These are phyloP conservation scores for Cistogaster globosa DNA, from an alignment of 2,888 invertebrate species.

Conservation along the genomic window DNA sequence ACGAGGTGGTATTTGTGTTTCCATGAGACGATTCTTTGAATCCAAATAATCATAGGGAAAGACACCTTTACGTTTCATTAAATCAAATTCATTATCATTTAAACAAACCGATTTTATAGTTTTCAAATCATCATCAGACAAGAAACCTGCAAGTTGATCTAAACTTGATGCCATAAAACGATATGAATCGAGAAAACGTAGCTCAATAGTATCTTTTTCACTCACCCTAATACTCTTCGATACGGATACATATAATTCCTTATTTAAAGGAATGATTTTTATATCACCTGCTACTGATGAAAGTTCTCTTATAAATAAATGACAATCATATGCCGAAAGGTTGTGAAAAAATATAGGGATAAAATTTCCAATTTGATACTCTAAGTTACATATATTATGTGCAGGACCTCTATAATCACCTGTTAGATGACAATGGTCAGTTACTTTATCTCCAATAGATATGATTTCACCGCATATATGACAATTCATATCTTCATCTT, in stretches of 20 bases:
- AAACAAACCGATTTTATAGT: slow-evolving; percentile 19
- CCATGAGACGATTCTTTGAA: slow-evolving; percentile 20
- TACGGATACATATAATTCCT: slow-evolving; percentile 42
- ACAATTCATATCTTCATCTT: too few relatives aligned
- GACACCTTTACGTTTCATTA: slow-evolving; percentile 27
- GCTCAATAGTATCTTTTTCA: slow-evolving; percentile 16
- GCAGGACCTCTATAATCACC: slow-evolving; percentile 56
- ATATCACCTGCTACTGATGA: slow-evolving; percentile 35
- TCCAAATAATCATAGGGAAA: slow-evolving; percentile 26
- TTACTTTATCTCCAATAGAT: background rate
- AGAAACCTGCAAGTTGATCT: slow-evolving; percentile 10
- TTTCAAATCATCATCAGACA: slow-evolving; percentile 40
- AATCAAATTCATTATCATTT: slow-evolving; percentile 12
- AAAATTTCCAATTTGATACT: slow-evolving; percentile 42
- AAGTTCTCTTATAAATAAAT: slow-evolving; percentile 50
- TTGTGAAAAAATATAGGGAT: background rate
- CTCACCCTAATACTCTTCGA: slow-evolving; percentile 44
- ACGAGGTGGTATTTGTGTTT: slow-evolving; percentile 17
- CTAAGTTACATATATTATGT: slow-evolving; percentile 47
- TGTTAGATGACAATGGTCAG: slow-evolving; percentile 41
- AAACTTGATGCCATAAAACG: slow-evolving; percentile 36
- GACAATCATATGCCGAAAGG: slow-evolving; percentile 37
- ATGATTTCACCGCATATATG: slow-evolving; percentile 2
- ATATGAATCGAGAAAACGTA: slow-evolving; percentile 29
- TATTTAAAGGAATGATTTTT: slow-evolving; percentile 46